phyloP scores from a whole-genome alignment of 2,888 invertebrate genomes.

The Coleophora flavipennella region DNA sequence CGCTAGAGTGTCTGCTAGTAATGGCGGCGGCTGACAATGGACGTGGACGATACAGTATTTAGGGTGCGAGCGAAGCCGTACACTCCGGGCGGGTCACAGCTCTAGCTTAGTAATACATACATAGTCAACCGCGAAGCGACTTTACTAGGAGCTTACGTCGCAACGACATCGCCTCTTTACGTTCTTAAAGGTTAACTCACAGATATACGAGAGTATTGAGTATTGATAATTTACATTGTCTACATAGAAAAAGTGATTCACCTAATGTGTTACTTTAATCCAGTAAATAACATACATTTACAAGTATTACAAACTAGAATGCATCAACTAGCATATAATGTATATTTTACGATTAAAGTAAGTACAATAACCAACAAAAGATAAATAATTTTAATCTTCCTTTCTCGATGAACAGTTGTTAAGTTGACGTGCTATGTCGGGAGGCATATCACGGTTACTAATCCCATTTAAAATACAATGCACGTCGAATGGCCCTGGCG shows the following conservation, averaged over 20 bases:
- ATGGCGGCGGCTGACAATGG: constrained; percentile 24
- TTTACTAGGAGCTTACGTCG: constrained; percentile 33
- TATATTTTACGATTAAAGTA: no score
- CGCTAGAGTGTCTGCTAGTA: constrained; percentile 16
- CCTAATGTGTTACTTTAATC: no score
- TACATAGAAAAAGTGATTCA: neutral
- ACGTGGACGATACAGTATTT: constrained; percentile 26
- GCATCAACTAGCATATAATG: no score
- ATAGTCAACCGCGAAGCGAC: constrained; percentile 43
- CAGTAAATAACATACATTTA: no score
- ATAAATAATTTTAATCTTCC: constrained; percentile 36
- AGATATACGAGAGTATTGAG: constrained; percentile 10
- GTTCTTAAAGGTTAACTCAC: constrained; percentile 35
- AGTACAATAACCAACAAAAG: no score
- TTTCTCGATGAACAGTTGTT: no score
- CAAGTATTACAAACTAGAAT: no score
- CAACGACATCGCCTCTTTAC: constrained; percentile 32
- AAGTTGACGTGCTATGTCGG: constrained; percentile 34
- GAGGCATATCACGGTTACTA: constrained; percentile 62
- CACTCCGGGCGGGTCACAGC: constrained; percentile 40
- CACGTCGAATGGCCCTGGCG: constrained; percentile 40
- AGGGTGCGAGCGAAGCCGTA: constrained; percentile 51
- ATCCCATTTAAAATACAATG: constrained; percentile 62
- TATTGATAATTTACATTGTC: no score
- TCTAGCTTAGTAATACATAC: constrained; percentile 40